These are phyloP conservation scores for Drosophila pseudotakahashii DNA, from an alignment of 2,888 invertebrate species.

Conservation along the genomic window DNA sequence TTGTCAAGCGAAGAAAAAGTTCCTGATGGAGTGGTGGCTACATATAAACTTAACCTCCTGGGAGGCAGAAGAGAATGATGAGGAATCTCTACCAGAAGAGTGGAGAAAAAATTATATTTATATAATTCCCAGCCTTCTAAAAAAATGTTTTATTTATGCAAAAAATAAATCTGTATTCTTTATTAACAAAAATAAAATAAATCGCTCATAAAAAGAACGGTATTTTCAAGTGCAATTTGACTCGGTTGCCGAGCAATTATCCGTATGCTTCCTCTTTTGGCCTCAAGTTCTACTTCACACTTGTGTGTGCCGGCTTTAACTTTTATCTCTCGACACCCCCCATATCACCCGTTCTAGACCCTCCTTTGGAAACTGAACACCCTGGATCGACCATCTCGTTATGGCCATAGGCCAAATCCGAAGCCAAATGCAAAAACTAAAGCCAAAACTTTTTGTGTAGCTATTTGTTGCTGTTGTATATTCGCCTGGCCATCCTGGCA, in stretches of 20 bases:
- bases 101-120: too few relatives aligned
- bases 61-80: constrained; percentile 14
- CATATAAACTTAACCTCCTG: constrained; percentile 2
- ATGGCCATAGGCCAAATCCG: constrained; percentile 50
- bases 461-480: constrained; percentile 32
- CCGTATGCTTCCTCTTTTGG: constrained; percentile 4
- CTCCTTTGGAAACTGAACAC: too few relatives aligned
- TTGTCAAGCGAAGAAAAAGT: constrained; percentile 56
- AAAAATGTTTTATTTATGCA: too few relatives aligned
- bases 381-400: constrained; percentile 15
- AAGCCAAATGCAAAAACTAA: constrained; percentile 51
- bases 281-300: constrained; percentile 21
- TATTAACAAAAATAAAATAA: too few relatives aligned
- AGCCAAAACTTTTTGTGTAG: constrained; percentile 67
- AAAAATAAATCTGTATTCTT: too few relatives aligned
- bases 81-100: neutral
- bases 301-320: constrained; percentile 40
- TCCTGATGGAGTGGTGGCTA: constrained; percentile 23
- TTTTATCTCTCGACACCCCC: constrained; percentile 35
- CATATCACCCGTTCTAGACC: neutral
- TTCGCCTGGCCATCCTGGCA: constrained; percentile 42
- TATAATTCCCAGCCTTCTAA: too few relatives aligned
- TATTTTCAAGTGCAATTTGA: constrained; percentile 1
- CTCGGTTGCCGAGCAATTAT: constrained; percentile 1
- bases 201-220: too few relatives aligned